A percentile compares a stretch with the other conserved stretches of the same genome.
Evolutionary conservation across 2,888 invertebrate genomes (phyloP).

Genomic region (Caenorhabditis afra): DNA sequence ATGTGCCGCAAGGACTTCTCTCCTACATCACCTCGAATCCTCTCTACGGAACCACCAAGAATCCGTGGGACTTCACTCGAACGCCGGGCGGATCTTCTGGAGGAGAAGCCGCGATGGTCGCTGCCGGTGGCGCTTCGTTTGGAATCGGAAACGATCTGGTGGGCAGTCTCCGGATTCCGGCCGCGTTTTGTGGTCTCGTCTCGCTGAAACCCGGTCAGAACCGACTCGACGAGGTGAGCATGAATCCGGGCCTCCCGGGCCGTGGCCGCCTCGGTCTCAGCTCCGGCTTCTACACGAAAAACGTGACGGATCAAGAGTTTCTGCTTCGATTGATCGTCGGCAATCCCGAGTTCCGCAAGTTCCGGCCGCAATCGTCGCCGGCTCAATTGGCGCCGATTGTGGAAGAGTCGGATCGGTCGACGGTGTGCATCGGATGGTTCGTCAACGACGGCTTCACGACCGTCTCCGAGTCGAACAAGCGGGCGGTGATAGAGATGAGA

Average conservation of each 20-base stretch:
- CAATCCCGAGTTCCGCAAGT: constrained; percentile 48
- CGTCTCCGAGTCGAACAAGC: constrained; percentile 79
- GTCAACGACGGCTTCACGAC: constrained; percentile 79
- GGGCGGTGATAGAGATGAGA: constrained; percentile 73
- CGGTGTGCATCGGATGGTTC: constrained; percentile 80
- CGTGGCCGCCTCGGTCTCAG: constrained; percentile 67
- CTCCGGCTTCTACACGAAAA: constrained; percentile 77
- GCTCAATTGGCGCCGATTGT: constrained; percentile 15
- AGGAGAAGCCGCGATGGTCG: constrained; percentile 82
- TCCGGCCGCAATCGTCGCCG: constrained; percentile 58
- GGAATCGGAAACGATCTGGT: constrained; percentile 82
- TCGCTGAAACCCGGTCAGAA: constrained; percentile 81
- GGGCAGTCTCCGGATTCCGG: constrained; percentile 82
- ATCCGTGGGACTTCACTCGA: constrained; percentile 80
- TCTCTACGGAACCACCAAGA: constrained; percentile 81
- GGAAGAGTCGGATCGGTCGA: too few species aligned
- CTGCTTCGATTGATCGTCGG: constrained; percentile 63
- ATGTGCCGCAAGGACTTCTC: constrained; percentile 75
- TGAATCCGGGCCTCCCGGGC: constrained; percentile 75
- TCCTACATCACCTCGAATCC: constrained; percentile 81
- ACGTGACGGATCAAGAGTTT: constrained; percentile 72
- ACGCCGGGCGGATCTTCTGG: constrained; percentile 82
- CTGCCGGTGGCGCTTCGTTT: constrained; percentile 81
- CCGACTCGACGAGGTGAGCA: constrained; percentile 62
- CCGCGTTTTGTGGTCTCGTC: constrained; percentile 82